Base-by-base conservation (phyloP, 2,888 invertebrate species). In the Microchrysa polita region DNA sequence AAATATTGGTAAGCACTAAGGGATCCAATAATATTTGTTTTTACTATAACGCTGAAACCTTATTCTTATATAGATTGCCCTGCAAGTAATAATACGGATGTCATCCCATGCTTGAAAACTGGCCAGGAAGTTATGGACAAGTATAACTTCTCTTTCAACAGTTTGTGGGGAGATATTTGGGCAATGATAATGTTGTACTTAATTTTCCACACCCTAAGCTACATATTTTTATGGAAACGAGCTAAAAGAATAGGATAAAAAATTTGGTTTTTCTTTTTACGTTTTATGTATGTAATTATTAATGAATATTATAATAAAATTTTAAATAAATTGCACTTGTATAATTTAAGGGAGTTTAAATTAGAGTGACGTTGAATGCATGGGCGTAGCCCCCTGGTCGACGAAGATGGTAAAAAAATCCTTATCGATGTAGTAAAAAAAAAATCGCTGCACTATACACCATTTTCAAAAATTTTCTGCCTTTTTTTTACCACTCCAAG, bases 71-170 rank as follows among this genome's bases (percentile, higher is more conserved):
- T 81, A 92, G 91, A 89, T 44, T 93, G 93, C 81, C 87, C 88
- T 69, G 83, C 84, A 7, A 34, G 4, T 34, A 7, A 34, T 42
- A 82, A 86, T 44, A 86, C 87, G 72, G 83, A 87, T 0, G 89
- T 90, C 5, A 81, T 90, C 7, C 93, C 94, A 0, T 95, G 95
- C 80, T 83, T 94, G 65, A 88, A 87, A 75, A 88, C 88, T 1
- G 95, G 94, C 0, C 85, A 87, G 20, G 90, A 92, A 79, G 93
- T 95, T 0, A 85, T 95, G 57, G 87, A 88, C 48, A 89, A 88
- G 74, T 93, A 91, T 81, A 92, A 92, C 83, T 95, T 95, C 83
- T 83, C 87, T 0, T 87, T 87, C 74, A 83, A 82, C 52, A 87
- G 91, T 80, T 87, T 94, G 44, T 88, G 88, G 84, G 81, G 84